Evolutionary conservation across 2,113 vertebrate species (phyloP).

Genomic region (Sorex araneus): DNA sequence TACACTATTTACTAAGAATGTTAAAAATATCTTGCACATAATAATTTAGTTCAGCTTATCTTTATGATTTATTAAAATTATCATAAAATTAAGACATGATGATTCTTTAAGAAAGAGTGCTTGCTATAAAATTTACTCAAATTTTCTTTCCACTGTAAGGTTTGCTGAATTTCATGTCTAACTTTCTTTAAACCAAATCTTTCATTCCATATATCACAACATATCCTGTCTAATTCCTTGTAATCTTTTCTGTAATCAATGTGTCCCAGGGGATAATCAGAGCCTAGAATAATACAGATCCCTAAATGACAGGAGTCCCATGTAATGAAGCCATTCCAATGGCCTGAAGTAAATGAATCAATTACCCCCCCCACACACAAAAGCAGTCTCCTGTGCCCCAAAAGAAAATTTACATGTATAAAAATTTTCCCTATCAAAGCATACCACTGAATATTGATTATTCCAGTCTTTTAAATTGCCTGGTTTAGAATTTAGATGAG

Average conservation of each 20-base stretch:
- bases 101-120: not conserved
- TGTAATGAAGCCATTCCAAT: not conserved
- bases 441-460: constrained; percentile 25
- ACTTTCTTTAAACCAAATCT: not conserved
- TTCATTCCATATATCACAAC: not conserved
- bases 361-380: not conserved
- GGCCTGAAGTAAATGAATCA: not conserved
- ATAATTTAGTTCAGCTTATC: not conserved
- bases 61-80: not conserved
- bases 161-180: not conserved
- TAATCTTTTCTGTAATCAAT: constrained; percentile 7
- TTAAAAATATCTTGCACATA: not conserved
- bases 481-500: constrained; percentile 66
- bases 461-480: constrained; percentile 33
- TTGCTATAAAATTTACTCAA: not conserved
- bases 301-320: not conserved
- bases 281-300: constrained; percentile 44
- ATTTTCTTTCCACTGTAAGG: not conserved
- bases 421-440: constrained; percentile 44
- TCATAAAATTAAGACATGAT: not conserved
- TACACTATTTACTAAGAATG: not conserved
- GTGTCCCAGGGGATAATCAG: constrained; percentile 56
- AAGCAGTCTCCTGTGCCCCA: not conserved
- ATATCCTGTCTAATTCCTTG: not conserved
- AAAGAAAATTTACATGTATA: constrained; percentile 22